phyloP scores from a whole-genome alignment of 2,797 vertebrate species.

The Mus minutoides region DNA sequence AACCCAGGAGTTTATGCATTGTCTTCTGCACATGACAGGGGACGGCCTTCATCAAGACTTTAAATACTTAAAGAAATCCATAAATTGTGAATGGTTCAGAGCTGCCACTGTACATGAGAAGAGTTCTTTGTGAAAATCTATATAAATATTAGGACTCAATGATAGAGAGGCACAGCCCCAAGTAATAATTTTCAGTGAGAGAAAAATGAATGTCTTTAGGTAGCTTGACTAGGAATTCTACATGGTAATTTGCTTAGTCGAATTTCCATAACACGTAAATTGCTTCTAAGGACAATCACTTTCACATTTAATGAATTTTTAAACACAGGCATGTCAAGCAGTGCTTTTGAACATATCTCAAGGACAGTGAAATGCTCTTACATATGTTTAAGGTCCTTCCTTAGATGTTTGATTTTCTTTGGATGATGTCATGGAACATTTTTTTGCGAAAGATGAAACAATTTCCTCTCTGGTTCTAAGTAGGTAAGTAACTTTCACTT shows the following conservation, averaged over 20 bases:
- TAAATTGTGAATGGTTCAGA: neutral
- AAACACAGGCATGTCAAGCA: slow-evolving; percentile 80
- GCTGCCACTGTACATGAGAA: neutral
- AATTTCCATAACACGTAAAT: slow-evolving; percentile 53
- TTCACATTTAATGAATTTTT: slow-evolving; percentile 80
- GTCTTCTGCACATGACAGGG: no score
- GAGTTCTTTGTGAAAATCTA: neutral
- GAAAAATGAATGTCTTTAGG: slow-evolving; percentile 11
- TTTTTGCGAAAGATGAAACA: slow-evolving; percentile 37
- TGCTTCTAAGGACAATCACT: slow-evolving; percentile 66
- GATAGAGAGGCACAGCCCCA: neutral
- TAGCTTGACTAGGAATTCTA: slow-evolving; percentile 57
- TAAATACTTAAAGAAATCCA: slow-evolving; percentile 9
- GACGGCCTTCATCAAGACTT: neutral
- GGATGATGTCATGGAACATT: slow-evolving; percentile 45
- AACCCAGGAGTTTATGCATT: neutral
- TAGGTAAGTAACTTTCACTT: neutral
- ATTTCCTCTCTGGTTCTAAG: slow-evolving; percentile 8
- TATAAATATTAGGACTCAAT: slow-evolving; percentile 16
- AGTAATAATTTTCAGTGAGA: slow-evolving; percentile 15
- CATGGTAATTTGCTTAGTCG: slow-evolving; percentile 58
- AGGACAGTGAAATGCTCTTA: slow-evolving; percentile 78
- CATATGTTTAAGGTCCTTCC: slow-evolving; percentile 63
- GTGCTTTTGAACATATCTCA: slow-evolving; percentile 77
- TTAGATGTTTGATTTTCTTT: slow-evolving; percentile 70